Evolutionary conservation across 2,888 invertebrate genomes (phyloP), one percentile per base, ranked within the genome.

Genomic region (Drosophila mettleri): DNA sequence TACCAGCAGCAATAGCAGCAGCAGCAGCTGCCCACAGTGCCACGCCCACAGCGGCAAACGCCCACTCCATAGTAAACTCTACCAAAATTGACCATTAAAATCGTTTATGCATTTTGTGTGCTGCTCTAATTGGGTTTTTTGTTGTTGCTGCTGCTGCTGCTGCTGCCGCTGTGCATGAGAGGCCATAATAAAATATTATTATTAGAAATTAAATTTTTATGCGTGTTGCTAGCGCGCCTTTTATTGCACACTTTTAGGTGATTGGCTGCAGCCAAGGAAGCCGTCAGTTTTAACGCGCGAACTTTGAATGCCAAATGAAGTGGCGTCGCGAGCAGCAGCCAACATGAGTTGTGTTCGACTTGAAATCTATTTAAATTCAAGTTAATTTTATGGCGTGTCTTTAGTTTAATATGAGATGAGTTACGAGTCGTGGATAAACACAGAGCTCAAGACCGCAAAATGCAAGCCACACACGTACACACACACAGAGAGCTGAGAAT

Each of bases 51-150:
- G 16, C n/a, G 18, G 16, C 22, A 16, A 27, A 9, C 27, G 10
- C 27, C 45, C 48, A 22, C 14, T 9, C 34, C 20, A 31, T 12
- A 22, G 14, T 18, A 7, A 49, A 24, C 31, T 34, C 27, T 49
- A 33, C 64, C 62, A 64, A 80, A 77, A 80, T 77, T 80, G 80
- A 77, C 80, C 78, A 78, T 78, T 77, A 78, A 78, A 76, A 80
- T 77, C 80, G 77, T 80, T 80, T 78, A 78, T 78, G 81, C 81
- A 80, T 80, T 78, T 78, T 80, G 69, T 78, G 76, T 68, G 60
- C 49, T 59, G 60, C 75, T 78, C 73, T 80, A 78, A 78, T 80
- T 78, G 80, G 74, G 61, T 75, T 75, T 45, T 29, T 6, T 45
- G 45, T 12, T 60, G 38, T 18, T 58, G 41, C 20, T 27, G 27